Percentiles rank a stretch among this genome's conserved stretches.
Evolutionary conservation across 2,113 vertebrate genomes (phyloP).

Genomic region (Hystrix cristata): DNA sequence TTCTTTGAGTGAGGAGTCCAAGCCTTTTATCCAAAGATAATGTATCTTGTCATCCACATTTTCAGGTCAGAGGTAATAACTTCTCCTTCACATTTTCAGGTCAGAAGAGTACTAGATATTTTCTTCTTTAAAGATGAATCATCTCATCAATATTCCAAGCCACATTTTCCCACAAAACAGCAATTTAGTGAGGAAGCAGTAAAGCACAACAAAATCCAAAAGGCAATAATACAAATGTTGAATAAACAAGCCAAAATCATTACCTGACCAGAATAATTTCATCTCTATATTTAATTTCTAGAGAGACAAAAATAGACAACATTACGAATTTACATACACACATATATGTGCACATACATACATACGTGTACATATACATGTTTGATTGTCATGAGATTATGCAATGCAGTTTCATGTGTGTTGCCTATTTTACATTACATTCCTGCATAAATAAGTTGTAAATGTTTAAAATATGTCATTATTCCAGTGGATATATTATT

Average conservation of each 20-base stretch:
- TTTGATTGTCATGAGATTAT: neutral
- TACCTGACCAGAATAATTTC: neutral
- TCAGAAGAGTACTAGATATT: neutral
- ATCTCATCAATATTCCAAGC: neutral
- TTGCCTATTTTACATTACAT: neutral
- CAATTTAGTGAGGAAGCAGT: neutral
- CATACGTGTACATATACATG: too few species aligned
- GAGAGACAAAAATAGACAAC: neutral
- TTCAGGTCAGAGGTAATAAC: neutral
- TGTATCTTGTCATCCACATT: neutral
- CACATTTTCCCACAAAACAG: neutral
- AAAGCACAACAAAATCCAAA: neutral
- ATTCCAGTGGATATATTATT: neutral
- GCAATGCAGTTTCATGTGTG: neutral
- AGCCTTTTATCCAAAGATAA: neutral
- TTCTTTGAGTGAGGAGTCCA: neutral
- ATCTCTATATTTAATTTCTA: neutral
- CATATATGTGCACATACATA: fast-evolving
- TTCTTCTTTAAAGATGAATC: neutral
- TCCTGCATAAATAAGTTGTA: neutral
- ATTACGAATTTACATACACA: neutral
- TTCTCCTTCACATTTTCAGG: neutral
- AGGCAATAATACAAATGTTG: neutral
- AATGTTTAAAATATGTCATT: neutral
- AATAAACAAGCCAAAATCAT: neutral